Conservation (phyloP, 1,140 invertebrate species). For the Camponotus vicinus region DNA sequence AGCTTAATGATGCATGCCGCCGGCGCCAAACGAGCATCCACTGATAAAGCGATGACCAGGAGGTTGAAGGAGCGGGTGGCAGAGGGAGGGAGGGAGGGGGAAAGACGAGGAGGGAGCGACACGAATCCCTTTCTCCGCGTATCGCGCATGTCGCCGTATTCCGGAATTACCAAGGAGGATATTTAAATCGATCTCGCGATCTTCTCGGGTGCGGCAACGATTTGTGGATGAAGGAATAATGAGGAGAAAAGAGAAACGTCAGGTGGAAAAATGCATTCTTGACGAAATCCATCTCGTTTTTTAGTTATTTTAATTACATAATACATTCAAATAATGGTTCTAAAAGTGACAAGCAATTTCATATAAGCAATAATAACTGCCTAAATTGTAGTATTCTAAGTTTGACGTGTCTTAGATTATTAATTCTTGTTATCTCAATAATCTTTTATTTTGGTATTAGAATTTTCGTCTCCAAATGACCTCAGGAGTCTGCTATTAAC, state of each 20-base stretch:
- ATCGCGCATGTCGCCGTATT: conserved; percentile 32
- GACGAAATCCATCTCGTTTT: too few species aligned
- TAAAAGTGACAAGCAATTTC: too few species aligned
- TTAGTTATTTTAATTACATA: too few species aligned
- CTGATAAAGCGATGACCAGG: conserved; percentile 78
- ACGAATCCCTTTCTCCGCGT: conserved; percentile 71
- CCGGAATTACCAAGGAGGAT: conserved; percentile 62
- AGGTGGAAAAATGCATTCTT: too few species aligned
- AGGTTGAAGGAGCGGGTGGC: neutral
- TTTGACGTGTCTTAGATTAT: neutral
- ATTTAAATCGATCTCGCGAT: conserved; percentile 56
- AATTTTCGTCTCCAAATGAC: too few species aligned
- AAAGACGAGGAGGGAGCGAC: conserved; percentile 63
- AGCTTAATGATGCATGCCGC: conserved; percentile 79
- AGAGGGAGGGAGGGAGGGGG: neutral
- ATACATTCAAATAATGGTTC: too few species aligned
- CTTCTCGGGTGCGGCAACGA: neutral
- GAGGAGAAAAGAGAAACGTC: too few species aligned
- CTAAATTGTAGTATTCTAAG: too few species aligned
- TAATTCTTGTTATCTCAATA: neutral
- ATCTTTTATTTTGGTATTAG: neutral
- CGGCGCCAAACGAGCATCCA: conserved; percentile 77
- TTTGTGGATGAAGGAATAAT: conserved; percentile 21
- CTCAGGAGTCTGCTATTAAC: too few species aligned
- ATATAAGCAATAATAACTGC: neutral